phyloP scores from a whole-genome alignment of 1,140 invertebrate species.

The Drosophila subpulchrella region DNA sequence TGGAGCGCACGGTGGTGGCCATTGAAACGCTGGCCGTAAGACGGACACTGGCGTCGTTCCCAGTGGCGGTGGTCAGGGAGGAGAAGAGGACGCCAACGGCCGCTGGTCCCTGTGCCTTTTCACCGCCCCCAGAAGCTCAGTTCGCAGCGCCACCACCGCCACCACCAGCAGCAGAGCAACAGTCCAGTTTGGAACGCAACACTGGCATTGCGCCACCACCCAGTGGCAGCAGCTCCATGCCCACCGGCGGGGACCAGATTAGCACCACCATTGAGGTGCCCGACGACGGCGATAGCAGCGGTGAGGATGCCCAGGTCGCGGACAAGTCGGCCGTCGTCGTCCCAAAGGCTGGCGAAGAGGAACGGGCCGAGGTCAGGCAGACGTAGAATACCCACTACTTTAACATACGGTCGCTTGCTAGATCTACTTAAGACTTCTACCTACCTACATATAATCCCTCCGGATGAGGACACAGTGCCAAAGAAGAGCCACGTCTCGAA shows the following conservation, averaged over 20 bases:
- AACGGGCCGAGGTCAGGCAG: background rate
- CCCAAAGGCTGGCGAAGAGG: background rate
- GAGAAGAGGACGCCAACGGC: background rate
- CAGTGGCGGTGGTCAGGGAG: background rate
- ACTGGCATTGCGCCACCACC: background rate
- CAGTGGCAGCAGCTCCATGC: background rate
- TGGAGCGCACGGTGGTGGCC: slow-evolving; percentile 79
- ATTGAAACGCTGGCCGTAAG: slow-evolving; percentile 69
- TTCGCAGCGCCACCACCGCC: background rate
- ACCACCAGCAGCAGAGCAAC: background rate
- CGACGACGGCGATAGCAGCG: slow-evolving; percentile 12
- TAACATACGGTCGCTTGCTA: slow-evolving; percentile 21
- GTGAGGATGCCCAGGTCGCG: slow-evolving; percentile 2
- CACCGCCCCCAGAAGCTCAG: background rate
- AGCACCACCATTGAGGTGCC: background rate
- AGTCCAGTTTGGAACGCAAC: background rate
- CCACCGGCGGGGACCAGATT: background rate
- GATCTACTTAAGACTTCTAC: slow-evolving; percentile 18
- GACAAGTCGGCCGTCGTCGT: background rate
- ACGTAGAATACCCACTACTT: slow-evolving; percentile 6
- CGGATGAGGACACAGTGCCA: slow-evolving; percentile 55
- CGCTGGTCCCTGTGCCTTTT: background rate
- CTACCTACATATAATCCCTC: background rate
- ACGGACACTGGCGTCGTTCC: background rate
- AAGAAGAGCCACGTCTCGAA: slow-evolving; percentile 74